Conservation (phyloP, 2,888 invertebrate genomes). For the Drosophila colorata region DNA sequence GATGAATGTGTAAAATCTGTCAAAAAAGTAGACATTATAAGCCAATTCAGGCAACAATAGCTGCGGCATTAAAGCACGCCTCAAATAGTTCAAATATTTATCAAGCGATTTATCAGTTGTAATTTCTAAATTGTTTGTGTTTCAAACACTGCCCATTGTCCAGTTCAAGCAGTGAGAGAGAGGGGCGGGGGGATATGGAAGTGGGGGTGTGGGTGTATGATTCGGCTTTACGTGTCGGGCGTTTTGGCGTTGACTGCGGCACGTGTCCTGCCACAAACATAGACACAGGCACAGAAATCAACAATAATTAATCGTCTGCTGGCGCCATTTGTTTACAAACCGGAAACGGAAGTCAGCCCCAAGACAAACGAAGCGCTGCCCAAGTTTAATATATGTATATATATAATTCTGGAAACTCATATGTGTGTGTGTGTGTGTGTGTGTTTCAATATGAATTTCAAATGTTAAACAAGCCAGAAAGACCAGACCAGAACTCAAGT, state of each 20-base stretch:
- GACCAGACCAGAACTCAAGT: conserved; percentile 21
- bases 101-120: conserved; percentile 44
- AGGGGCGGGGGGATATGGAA: neutral
- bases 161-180: neutral
- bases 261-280: conserved; percentile 50
- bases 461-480: conserved; percentile 49
- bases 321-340: conserved; percentile 76
- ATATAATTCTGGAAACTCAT: neutral
- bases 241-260: conserved; percentile 36
- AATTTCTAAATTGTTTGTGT: conserved; percentile 30
- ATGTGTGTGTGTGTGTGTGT: conserved; percentile 3
- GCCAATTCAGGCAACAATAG: conserved; percentile 17
- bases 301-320: conserved; percentile 72
- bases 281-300: conserved; percentile 53
- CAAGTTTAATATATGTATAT: conserved; percentile 12
- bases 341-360: conserved; percentile 73
- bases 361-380: conserved; percentile 60
- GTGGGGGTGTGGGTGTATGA: neutral
- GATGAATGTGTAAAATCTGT: neutral
- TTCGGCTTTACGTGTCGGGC: conserved; percentile 9
- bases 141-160: conserved; percentile 7
- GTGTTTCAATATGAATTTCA: conserved; percentile 57
- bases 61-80: conserved; percentile 1
- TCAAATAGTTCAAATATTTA: conserved; percentile 38
- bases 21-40: neutral